Conservation (phyloP, 2,113 vertebrate genomes). For the Cyanoliseus patagonus region DNA sequence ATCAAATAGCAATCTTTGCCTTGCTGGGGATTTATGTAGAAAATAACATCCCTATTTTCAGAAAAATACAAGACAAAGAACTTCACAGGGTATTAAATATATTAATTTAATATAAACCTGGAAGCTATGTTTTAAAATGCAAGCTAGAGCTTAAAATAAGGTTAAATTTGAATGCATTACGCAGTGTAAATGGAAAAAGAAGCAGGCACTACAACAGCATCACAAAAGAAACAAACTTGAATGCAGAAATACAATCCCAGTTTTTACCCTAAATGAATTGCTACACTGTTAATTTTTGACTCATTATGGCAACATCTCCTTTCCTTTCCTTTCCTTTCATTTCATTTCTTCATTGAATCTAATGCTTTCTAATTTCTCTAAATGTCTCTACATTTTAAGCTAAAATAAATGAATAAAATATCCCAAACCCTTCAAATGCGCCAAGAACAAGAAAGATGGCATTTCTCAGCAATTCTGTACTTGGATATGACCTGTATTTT, state of each 20-base stretch:
- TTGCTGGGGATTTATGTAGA: background rate
- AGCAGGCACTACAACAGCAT: background rate
- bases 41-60: background rate
- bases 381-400: background rate
- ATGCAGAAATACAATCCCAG: background rate
- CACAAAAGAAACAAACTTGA: background rate
- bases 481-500: background rate
- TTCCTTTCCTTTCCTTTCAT: background rate
- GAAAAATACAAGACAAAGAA: background rate
- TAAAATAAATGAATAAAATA: background rate
- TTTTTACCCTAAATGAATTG: background rate
- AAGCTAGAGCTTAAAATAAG: background rate
- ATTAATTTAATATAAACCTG: background rate
- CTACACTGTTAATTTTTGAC: background rate
- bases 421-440: background rate
- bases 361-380: background rate
- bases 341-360: background rate
- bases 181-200: background rate
- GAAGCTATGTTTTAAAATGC: background rate
- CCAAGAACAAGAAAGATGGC: background rate
- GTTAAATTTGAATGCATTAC: background rate
- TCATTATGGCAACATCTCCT: background rate
- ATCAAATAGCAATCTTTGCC: background rate
- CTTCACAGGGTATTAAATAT: background rate
- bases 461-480: background rate